phyloP scores from a whole-genome alignment of 2,888 invertebrate species.

The Pterobdella sp. region DNA sequence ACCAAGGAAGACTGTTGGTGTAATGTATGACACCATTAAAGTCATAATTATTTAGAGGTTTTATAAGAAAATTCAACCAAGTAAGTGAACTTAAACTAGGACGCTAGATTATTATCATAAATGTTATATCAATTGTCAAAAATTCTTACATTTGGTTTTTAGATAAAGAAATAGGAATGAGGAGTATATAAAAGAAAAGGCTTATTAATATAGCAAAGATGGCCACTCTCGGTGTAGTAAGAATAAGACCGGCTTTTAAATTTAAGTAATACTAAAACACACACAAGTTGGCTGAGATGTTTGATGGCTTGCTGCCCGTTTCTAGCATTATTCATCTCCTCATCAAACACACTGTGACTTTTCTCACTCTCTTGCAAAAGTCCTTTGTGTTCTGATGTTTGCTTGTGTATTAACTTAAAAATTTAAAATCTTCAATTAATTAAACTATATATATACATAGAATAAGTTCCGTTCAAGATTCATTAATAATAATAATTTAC shows the following conservation, averaged over 20 bases:
- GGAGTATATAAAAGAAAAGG: not conserved
- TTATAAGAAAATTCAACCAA: conserved; percentile 4
- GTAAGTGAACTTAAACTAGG: too few species aligned
- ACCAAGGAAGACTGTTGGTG: conserved; percentile 63
- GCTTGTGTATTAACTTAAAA: not conserved
- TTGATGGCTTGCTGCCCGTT: conserved; percentile 53
- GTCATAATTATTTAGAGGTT: not conserved
- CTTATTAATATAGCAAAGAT: not conserved
- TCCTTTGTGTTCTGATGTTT: conserved; percentile 2
- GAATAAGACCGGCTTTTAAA: not conserved
- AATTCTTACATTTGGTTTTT: too few species aligned
- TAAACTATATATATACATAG: too few species aligned
- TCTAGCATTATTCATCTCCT: conserved; percentile 45
- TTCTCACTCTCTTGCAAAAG: conserved; percentile 39
- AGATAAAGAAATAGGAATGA: too few species aligned
- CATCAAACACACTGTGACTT: conserved; percentile 44
- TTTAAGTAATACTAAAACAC: not conserved
- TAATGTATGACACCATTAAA: not conserved
- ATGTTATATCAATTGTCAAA: too few species aligned
- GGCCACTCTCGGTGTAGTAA: not conserved
- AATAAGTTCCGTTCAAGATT: too few species aligned
- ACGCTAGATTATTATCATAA: too few species aligned
- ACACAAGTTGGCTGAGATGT: conserved; percentile 66
- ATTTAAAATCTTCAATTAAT: too few species aligned
- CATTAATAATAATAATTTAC: too few species aligned